These are phyloP conservation scores for Camponotus pennsylvanicus DNA, from an alignment of 1,140 invertebrate species.

Conservation along the genomic window DNA sequence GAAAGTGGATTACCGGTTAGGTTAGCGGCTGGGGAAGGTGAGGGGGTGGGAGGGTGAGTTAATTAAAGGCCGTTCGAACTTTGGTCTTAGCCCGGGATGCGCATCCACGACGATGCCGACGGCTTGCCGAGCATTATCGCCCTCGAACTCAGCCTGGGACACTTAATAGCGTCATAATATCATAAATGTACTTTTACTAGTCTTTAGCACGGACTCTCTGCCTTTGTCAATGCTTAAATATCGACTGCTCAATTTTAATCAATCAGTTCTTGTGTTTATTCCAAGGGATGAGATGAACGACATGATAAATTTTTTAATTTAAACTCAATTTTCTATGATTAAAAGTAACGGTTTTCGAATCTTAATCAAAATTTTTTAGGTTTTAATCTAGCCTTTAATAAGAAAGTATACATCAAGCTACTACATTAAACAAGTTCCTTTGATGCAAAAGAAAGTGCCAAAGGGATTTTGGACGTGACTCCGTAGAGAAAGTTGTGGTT, in stretches of 20 bases:
- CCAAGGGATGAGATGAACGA: too few species aligned
- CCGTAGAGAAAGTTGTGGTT: not conserved
- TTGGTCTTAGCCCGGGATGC: constrained; percentile 61
- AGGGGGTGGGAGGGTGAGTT: constrained; percentile 42
- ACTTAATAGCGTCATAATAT: constrained; percentile 64
- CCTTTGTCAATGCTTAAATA: constrained; percentile 5
- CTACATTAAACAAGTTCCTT: not conserved
- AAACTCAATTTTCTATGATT: not conserved
- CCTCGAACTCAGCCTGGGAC: constrained; percentile 42
- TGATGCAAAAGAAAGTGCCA: not conserved
- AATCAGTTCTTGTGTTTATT: not conserved
- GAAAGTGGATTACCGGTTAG: constrained; percentile 71
- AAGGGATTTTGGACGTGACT: not conserved
- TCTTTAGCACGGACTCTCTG: constrained; percentile 13
- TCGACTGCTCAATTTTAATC: not conserved
- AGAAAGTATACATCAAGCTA: too few species aligned
- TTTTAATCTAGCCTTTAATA: constrained; percentile 3
- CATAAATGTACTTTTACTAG: constrained; percentile 60
- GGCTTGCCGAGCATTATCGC: constrained; percentile 55
- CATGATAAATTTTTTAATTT: too few species aligned
- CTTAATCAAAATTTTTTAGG: not conserved
- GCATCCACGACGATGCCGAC: constrained; percentile 39
- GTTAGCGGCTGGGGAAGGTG: constrained; percentile 28
- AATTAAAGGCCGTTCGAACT: constrained; percentile 76
- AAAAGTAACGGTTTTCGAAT: not conserved